A percentile compares a stretch with the other conserved stretches of the same genome.
Evolutionary conservation across 2,888 invertebrate species (phyloP).

Genomic region (Tachina lurida): DNA sequence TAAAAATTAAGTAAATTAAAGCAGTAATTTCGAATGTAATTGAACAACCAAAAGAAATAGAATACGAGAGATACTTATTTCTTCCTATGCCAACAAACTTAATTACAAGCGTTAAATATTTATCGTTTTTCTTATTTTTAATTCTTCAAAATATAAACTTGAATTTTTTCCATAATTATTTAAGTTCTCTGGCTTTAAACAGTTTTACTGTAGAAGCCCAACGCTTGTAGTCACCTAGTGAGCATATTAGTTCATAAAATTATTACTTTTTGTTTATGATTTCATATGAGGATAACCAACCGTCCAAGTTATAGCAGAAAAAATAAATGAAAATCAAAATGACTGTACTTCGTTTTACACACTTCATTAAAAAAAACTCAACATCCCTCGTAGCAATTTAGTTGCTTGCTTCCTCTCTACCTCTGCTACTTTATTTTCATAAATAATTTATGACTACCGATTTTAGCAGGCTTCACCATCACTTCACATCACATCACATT

Average conservation of each 20-base stretch:
- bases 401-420: not conserved
- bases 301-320: not conserved
- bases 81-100: too few species aligned
- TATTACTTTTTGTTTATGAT: slow-evolving; percentile 19
- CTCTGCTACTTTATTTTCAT: slow-evolving; percentile 34
- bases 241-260: slow-evolving; percentile 29
- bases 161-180: too few species aligned
- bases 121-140: too few species aligned
- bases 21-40: too few species aligned
- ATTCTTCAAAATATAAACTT: too few species aligned
- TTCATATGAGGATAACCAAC: slow-evolving; percentile 12
- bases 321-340: not conserved
- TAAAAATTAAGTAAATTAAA: too few species aligned
- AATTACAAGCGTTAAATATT: too few species aligned
- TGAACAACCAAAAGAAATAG: too few species aligned
- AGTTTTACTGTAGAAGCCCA: not conserved
- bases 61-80: too few species aligned
- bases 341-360: not conserved
- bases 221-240: slow-evolving; percentile 18
- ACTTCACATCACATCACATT: slow-evolving; percentile 10
- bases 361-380: not conserved
- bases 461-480: slow-evolving; percentile 37
- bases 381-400: slow-evolving; percentile 16
- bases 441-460: slow-evolving; percentile 62
- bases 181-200: not conserved